Evolutionary conservation across 2,888 invertebrate species (phyloP), one percentile per base, ranked within the genome.

Genomic region (Philaethria dido): DNA sequence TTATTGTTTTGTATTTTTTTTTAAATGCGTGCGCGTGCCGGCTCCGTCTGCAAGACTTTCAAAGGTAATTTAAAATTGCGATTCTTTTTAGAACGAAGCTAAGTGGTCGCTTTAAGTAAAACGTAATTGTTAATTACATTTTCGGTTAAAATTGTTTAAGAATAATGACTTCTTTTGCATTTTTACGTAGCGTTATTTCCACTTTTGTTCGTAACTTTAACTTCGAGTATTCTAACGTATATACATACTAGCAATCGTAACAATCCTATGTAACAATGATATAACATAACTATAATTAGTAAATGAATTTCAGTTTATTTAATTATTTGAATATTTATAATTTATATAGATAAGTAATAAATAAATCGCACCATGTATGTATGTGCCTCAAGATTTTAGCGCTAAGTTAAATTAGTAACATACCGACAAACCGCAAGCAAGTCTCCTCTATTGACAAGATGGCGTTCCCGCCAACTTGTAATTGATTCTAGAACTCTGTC

Each of bases 1-100:
- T 87, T 87, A 91, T 92, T 92, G 90, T 92, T 88, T 87, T 85
- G 82, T 76, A 77, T 80, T 76, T 79, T 81, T n/a, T 82, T 85
- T 86, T 86, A 80, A 82, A 85, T 84, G 81, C 84, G 84, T 83
- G 77, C 87, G 91, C 88, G 91, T 89, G 91, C 87, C 84, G 85
- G 84, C 82, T 84, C 82, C 86, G 81, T 85, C 84, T 84, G 83
- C 80, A 85, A 87, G 87, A 71, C 85, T 87, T 78, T 79, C 77
- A 77, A 74, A 74, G 75, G 75, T 72, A 74, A 75, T 74, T 76
- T 75, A 70, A 74, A 69, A 74, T 72, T 72, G 72, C 73, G 71
- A 70, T 74, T 70, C 72, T 75, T 71, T 73, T 73, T 70, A 70
- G 69, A 70, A 68, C 62, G 64, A 47, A 29, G 63, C 67, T 66